Base-by-base conservation (phyloP, 2,888 invertebrate genomes). In the Idaea biselata region DNA sequence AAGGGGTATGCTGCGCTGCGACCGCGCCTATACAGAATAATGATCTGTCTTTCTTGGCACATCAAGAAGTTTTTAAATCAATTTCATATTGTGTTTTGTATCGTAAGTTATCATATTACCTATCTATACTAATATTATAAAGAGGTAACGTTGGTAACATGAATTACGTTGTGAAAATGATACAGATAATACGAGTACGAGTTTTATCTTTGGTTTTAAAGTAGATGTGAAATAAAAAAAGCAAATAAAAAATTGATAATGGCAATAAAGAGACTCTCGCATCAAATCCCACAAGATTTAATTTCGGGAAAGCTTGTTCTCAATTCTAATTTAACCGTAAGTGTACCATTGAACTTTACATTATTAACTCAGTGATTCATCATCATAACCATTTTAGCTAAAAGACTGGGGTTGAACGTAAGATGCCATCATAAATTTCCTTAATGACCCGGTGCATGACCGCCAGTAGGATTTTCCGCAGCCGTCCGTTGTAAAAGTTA, bases 1-100 rank as follows among this genome's bases (percentile, higher is more conserved):
- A 72, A 70, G 72, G 64, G 44, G 61, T 67, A 60, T 66, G 65
- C 61, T 69, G 58, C 63, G 58, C 59, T 55, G 67, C 67, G 65
- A 66, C 56, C 61, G 63, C 60, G 65, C 61, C 65, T 63, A 59
- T 58, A 58, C 65, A 61, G 63, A 65, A 65, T 63, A 18, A 65
- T 65, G 67, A 56, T 56, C 56, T 56, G 18, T 56, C 56, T 17
- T 18, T 56, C 56, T 56, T 56, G 56, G 56, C 56, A 56, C 56
- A 56, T 56, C 18, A 56, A 18, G 18, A 2, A 56, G 1, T 18
- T 56, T 18, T 17, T 8, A 18, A 56, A 56, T 16, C 56, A 56
- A 56, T 56, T 56, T 18, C 56, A 56, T 56, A 14, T 17, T 56
- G 18, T 18, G 17, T 18, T 56, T 56, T 44, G 44, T 8, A 44